These are phyloP conservation scores for Corythaixoides concolor DNA, from an alignment of 2,113 vertebrate genomes.

Conservation along the genomic window DNA sequence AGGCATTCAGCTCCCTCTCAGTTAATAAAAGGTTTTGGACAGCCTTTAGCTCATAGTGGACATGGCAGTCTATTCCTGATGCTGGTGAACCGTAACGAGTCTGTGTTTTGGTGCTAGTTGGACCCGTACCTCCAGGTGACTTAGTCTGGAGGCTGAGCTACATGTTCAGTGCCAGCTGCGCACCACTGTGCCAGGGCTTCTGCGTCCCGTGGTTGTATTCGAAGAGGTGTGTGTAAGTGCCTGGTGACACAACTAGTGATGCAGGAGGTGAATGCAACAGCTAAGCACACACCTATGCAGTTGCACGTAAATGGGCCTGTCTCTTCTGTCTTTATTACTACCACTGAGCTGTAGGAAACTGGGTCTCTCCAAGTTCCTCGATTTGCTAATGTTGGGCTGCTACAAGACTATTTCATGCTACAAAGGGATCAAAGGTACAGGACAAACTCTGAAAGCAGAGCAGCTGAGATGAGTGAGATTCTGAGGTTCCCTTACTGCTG, in stretches of 20 bases:
- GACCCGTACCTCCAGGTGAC: background rate
- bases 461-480: background rate
- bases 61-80: background rate
- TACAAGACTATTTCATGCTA: background rate
- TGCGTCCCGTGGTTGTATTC: background rate
- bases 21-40: background rate
- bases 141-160: background rate
- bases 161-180: background rate
- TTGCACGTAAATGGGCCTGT: rapidly evolving
- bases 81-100: background rate
- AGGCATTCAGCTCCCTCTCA: background rate
- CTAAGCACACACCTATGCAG: rapidly evolving
- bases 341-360: background rate
- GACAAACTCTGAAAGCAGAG: background rate
- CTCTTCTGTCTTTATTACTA: background rate
- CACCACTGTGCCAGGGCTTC: background rate
- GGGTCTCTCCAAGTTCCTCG: background rate
- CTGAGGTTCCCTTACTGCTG: background rate
- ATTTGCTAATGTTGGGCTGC: background rate
- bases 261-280: background rate
- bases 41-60: background rate
- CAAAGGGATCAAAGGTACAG: background rate
- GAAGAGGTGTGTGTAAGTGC: rapidly evolving
- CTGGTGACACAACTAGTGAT: background rate
- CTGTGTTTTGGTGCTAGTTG: background rate